A percentile compares a stretch with the other conserved stretches of the same genome.
Evolutionary conservation across 2,113 vertebrate genomes (phyloP).

Genomic region (Verasper variegatus): DNA sequence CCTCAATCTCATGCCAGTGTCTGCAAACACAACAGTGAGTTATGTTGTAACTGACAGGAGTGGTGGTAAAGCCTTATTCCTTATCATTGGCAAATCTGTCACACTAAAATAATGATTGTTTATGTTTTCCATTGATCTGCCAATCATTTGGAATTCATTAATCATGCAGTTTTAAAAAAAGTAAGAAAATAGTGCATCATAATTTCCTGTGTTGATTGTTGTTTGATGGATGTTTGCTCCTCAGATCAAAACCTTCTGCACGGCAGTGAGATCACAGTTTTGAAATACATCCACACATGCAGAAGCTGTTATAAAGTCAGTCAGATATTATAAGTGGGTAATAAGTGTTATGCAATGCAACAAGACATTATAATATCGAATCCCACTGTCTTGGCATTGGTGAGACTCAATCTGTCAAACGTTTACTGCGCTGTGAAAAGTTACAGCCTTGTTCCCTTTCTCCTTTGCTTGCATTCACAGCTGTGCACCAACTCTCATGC

Average conservation of each 20-base stretch:
- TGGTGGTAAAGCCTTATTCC: too few relatives aligned
- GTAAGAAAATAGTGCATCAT: background rate
- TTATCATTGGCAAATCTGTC: too few relatives aligned
- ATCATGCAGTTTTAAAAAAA: background rate
- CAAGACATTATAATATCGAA: conserved; percentile 50
- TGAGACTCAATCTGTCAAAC: conserved; percentile 22
- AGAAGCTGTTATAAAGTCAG: conserved; percentile 21
- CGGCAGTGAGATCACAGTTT: background rate
- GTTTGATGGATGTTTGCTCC: background rate
- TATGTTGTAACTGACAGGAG: too few relatives aligned
- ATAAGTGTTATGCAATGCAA: conserved; percentile 32
- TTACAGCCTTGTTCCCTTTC: conserved; percentile 34
- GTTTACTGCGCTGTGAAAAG: conserved; percentile 41
- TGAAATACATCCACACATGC: conserved; percentile 10
- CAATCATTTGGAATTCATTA: too few relatives aligned
- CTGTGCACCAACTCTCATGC: conserved; percentile 29
- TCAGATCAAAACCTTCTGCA: background rate
- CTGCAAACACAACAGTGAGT: too few relatives aligned
- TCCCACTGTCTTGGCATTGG: conserved; percentile 44
- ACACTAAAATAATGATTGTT: too few relatives aligned
- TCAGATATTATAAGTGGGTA: conserved; percentile 16
- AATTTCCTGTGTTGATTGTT: background rate
- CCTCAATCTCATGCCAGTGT: too few relatives aligned
- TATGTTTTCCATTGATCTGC: too few relatives aligned
- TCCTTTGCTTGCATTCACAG: conserved; percentile 7